Evolutionary conservation across 2,113 vertebrate genomes (phyloP), one percentile per base, ranked within the genome.

Genomic region (Pelecanoides urinatrix): DNA sequence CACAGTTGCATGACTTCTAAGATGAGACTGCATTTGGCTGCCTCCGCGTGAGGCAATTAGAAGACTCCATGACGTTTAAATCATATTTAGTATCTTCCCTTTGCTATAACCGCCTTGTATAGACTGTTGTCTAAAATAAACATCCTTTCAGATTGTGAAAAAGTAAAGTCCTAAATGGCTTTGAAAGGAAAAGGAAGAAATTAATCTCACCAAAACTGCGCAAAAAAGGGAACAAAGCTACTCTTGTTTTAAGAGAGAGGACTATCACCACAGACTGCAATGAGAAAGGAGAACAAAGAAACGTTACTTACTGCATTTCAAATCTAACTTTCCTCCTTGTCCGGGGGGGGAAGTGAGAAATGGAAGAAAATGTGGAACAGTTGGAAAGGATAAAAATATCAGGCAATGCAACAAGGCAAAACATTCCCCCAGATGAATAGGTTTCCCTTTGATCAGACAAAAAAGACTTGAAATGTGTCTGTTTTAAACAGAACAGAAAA

Each of bases 381-480:
- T 15, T 93, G 75, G 79, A 81, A 94, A 93, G 63, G 36, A 76
- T 44, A 80, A 75, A 92, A 94, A 70, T 76, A 84, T 21, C 86
- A 94, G 49, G 80, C 94, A 61, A 87, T 40, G 70, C 22, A 94
- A 93, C 66, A 92, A 91, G 89, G 53, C 45, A 76, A 82, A 92
- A 79, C 29, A 62, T 50, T 58, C 30, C 26, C 70, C 70, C 42
- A 55, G 70, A 79, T 85, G 84, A 95, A 70, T 1, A 82, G 32
- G 45, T 25, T 87, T 95, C 45, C 32, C 71, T 96, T 95, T 95
- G 77, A 92, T 97, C 53, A 79, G 75, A 75, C 29, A 59, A 67
- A 32, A 32, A 72, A 79, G 27, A 80, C 53, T 40, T 80, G 36
- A 88, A 91, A 79, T 76, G 29, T 53, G 38, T 82, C 83, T 81